Base-by-base conservation (phyloP, 2,888 invertebrate species). In the Eupithecia pulchellata region DNA sequence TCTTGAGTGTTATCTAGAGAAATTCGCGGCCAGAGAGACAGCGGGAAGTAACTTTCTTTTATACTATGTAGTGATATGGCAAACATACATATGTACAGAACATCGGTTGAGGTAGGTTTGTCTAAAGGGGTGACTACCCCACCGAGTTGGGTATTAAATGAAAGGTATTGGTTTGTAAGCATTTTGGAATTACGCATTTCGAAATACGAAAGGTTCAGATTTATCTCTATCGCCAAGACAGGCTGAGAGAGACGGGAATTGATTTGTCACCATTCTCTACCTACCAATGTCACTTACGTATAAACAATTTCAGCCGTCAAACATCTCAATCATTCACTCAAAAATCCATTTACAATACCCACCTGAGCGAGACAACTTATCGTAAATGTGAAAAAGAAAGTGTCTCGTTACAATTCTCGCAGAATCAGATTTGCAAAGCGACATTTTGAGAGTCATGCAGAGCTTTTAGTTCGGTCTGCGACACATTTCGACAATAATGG, bases 401-500 rank as follows among this genome's bases (percentile, higher is more conserved):
- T 64, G 69, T 47, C 66, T 68, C 69, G 71, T 68, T 71, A 71
- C 67, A 57, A 71, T 55, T 68, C 65, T 57, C 60, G 60, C 68
- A 39, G 69, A 74, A 72, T 71, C 64, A 69, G 65, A 68, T 74
- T 72, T 74, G n/a, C 58, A 67, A 68, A 69, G 73, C 64, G 70
- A 67, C 25, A 69, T 74, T 69, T 72, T 63, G 69, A 74, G 74
- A 72, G 74, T 72, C 74, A 72, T 69, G 66, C 68, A 66, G 74
- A 74, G 72, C 74, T 74, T 74, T 74, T 74, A 74, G 72, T 74
- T 71, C 68, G 63, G 58, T 68, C 57, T 42, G 71, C 69, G 72
- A 67, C 69, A 74, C 74, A 71, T 71, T 65, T 74, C 68, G 30
- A 71, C 74, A 74, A 71, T 74, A 69, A 71, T 66, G 73, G 68